phyloP scores from a whole-genome alignment of 2,888 invertebrate genomes.

The Caenorhabditis auriculariae region DNA sequence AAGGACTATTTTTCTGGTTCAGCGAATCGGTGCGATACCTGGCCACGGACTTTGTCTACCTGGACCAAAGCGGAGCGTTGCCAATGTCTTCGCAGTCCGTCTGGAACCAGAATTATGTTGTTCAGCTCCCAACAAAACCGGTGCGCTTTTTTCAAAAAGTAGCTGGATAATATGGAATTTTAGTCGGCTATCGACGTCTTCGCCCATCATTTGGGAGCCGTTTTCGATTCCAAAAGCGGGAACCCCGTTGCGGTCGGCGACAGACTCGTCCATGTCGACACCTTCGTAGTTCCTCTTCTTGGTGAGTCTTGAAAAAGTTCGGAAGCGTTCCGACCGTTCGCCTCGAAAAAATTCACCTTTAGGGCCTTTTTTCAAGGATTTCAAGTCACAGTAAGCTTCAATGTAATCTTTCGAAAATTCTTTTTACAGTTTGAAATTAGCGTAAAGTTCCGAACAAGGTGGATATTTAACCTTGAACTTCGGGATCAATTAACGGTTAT shows the following conservation, averaged over 20 bases:
- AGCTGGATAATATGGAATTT: constrained; percentile 7
- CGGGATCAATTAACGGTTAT: no score
- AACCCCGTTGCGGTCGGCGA: constrained; percentile 31
- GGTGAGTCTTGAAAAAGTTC: constrained; percentile 1
- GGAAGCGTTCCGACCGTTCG: neutral
- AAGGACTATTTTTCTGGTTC: no score
- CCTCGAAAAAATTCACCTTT: no score
- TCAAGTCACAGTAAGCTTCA: no score
- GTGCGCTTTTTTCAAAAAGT: constrained; percentile 8
- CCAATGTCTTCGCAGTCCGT: constrained; percentile 18
- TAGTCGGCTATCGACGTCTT: constrained; percentile 55
- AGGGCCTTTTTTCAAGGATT: no score
- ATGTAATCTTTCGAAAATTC: no score
- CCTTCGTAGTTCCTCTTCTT: constrained; percentile 46
- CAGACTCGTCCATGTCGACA: constrained; percentile 52
- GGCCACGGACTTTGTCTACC: constrained; percentile 31
- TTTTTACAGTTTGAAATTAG: no score
- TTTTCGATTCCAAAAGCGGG: constrained; percentile 34
- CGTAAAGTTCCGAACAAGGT: no score
- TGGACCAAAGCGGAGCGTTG: constrained; percentile 33
- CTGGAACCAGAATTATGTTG: constrained; percentile 36
- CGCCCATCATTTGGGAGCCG: constrained; percentile 55
- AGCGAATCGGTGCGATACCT: constrained; percentile 35
- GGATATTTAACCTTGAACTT: neutral
- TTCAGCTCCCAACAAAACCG: constrained; percentile 33